Conservation (phyloP, 2,113 vertebrate genomes). For the Pampusana beccarii region DNA sequence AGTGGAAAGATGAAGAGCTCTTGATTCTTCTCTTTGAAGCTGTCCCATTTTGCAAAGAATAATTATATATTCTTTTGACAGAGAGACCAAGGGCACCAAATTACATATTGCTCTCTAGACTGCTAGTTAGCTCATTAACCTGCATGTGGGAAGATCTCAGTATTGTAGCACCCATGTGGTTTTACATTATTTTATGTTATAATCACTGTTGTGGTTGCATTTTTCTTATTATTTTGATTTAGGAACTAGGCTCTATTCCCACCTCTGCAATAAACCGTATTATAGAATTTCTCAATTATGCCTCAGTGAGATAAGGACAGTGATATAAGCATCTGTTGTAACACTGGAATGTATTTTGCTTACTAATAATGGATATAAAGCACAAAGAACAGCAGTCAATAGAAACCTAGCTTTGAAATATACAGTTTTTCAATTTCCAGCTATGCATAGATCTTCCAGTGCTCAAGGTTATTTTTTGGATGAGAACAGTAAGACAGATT, state of each 20-base stretch:
- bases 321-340: not conserved
- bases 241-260: not conserved
- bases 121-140: constrained; percentile 58
- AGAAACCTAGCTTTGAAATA: not conserved
- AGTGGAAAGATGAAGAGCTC: constrained; percentile 53
- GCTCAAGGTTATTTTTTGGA: not conserved
- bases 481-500: not conserved
- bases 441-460: not conserved
- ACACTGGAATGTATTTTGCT: not conserved
- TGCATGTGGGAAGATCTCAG: not conserved
- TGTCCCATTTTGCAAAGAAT: constrained; percentile 61
- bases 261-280: constrained; percentile 8
- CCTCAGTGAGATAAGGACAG: not conserved
- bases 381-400: not conserved
- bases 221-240: constrained; percentile 18
- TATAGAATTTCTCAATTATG: not conserved
- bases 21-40: constrained; percentile 49
- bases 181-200: constrained; percentile 6
- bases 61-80: constrained; percentile 55
- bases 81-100: constrained; percentile 48
- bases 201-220: not conserved
- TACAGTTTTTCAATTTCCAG: not conserved
- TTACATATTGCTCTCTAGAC: constrained; percentile 31
- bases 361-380: not conserved
- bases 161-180: not conserved